Evolutionary conservation across 1,140 invertebrate species (phyloP), one percentile per base, ranked within the genome.

Genomic region (Calycopis cecrops): DNA sequence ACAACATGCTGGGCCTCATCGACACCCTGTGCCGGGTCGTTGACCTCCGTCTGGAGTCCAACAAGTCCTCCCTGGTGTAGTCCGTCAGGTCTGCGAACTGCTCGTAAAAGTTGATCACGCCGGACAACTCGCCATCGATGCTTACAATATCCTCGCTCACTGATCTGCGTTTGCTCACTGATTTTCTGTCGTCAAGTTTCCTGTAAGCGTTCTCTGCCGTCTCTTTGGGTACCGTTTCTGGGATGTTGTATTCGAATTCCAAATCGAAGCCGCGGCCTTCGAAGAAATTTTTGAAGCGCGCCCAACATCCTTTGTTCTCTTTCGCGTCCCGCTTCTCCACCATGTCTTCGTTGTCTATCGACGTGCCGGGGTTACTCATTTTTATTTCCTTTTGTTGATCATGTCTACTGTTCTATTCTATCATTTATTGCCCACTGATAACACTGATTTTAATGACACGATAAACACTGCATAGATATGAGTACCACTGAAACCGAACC

Each of bases 241-340:
- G 37, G 12, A 35, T 54, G 52, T 60, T 73, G 42, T 79, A 85
- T 69, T 87, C 83, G 42, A 70, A 87, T 55, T 80, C 67, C 51
- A 87, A 68, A 68, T 87, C 84, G 42, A 87, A 87, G 1, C 84
- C 84, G 60, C 79, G 64, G n/a, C 75, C 77, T 38, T 85, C 79
- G 54, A 87, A 87, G 6, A 87, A 61, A 53, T 69, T 82, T 66
- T 73, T 82, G 35, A 87, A 81, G 48, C 70, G 76, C 0, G 71
- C 71, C 84, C 84, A 87, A 59, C 84, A 87, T 4, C 79, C 73
- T 9, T 69, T 68, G 40, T 69, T 71, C 11, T 60, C 54, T 35
- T 64, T 49, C 11, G 44, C 62, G 34, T 67, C 60, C 33, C 50
- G 35, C 38, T 47, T 58, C 35, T 62, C 34, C 12, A 48, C 62